phyloP scores from a whole-genome alignment of 2,113 vertebrate species.

The Caracal caracal region DNA sequence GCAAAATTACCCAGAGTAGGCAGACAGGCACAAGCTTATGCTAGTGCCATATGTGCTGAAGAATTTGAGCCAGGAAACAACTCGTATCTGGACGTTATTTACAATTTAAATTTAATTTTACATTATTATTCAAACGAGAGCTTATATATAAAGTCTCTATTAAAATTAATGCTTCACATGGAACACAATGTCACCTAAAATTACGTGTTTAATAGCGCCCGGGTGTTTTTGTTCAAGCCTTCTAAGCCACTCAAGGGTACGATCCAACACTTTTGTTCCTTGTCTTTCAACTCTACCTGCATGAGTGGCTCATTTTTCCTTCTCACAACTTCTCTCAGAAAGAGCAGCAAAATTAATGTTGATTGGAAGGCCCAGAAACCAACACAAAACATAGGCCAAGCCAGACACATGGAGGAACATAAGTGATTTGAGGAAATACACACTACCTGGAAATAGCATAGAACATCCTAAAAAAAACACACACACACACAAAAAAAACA shows the following conservation, averaged over 20 bases:
- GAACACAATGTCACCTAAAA: constrained; percentile 73
- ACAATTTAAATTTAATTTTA: constrained; percentile 88
- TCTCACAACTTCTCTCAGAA: constrained; percentile 32
- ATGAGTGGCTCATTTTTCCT: background rate
- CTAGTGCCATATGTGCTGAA: constrained; percentile 89
- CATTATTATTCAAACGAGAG: constrained; percentile 85
- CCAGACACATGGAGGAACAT: background rate
- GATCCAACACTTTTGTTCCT: background rate
- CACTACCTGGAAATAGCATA: background rate
- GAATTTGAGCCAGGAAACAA: constrained; percentile 89
- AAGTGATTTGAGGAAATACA: background rate
- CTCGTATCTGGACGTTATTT: constrained; percentile 88
- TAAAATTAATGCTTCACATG: constrained; percentile 83
- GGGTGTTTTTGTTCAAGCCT: constrained; percentile 54
- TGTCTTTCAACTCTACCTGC: background rate
- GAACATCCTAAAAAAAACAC: background rate
- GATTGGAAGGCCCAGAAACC: constrained; percentile 43
- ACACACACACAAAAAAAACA: background rate
- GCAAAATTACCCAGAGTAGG: constrained; percentile 89
- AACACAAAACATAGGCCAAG: constrained; percentile 30
- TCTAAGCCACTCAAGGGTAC: constrained; percentile 57
- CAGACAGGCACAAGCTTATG: constrained; percentile 91
- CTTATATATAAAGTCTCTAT: constrained; percentile 83
- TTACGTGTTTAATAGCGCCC: constrained; percentile 66
- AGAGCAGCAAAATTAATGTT: constrained; percentile 10